A percentile compares a stretch with the other conserved stretches of the same genome.
phyloP scores from a whole-genome alignment of 2,113 vertebrate species.

The Picathartes gymnocephalus region DNA sequence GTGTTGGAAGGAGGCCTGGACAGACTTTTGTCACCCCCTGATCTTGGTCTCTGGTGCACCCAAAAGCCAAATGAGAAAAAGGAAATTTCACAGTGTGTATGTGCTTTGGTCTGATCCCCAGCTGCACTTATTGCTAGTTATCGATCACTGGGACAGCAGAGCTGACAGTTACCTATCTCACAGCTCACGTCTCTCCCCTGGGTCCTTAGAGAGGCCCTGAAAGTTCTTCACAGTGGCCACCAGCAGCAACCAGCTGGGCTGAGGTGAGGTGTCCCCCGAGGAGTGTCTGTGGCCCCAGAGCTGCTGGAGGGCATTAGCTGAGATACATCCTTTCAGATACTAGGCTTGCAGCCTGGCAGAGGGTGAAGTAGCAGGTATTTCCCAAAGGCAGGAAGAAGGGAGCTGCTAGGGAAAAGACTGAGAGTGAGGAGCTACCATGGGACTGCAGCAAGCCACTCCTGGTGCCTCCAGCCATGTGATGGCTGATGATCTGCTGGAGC shows the following conservation, averaged over 20 bases:
- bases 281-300: neutral
- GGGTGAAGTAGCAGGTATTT: neutral
- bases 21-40: neutral
- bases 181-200: neutral
- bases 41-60: neutral
- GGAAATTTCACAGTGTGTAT: fast-evolving
- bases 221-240: neutral
- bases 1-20: neutral
- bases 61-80: neutral
- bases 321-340: neutral
- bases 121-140: neutral
- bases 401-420: fast-evolving
- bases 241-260: neutral
- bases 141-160: fast-evolving
- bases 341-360: fast-evolving
- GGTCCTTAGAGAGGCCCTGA: neutral
- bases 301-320: neutral
- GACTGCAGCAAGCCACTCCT: neutral
- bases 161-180: neutral
- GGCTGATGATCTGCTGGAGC: neutral
- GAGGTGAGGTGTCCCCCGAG: neutral
- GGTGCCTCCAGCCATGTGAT: neutral
- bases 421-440: neutral
- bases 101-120: neutral
- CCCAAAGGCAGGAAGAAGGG: neutral